Conservation (phyloP, 2,888 invertebrate species). For the Zelleria hepariella region DNA sequence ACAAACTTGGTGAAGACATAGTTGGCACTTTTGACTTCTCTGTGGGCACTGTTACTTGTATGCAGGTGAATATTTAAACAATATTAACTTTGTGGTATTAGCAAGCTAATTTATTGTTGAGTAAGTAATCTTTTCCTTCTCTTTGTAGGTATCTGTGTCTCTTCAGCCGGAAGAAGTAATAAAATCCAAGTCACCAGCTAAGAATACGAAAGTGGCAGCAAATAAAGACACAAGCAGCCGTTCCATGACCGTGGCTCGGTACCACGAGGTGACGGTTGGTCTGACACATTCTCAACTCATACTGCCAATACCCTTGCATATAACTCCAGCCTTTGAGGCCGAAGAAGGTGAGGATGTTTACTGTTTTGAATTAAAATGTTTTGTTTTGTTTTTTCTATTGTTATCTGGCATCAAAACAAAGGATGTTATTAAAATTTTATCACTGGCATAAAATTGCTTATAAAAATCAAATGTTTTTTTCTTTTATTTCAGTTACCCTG, state of each 20-base stretch:
- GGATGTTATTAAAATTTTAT: neutral
- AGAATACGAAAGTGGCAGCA: constrained; percentile 28
- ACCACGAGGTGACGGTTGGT: constrained; percentile 94
- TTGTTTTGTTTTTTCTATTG: neutral
- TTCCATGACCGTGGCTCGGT: constrained; percentile 86
- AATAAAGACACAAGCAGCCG: constrained; percentile 67
- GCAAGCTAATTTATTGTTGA: neutral
- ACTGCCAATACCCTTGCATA: constrained; percentile 93
- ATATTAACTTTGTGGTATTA: neutral
- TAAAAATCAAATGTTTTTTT: neutral
- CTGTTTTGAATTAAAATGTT: neutral
- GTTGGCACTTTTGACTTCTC: constrained; percentile 96
- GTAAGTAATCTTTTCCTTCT: neutral
- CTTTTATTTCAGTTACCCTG: constrained; percentile 78
- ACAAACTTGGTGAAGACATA: constrained; percentile 97
- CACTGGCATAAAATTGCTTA: neutral
- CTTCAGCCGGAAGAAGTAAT: constrained; percentile 91
- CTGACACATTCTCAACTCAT: constrained; percentile 90
- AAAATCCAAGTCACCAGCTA: constrained; percentile 54
- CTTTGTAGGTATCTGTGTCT: constrained; percentile 82
- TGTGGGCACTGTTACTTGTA: constrained; percentile 90
- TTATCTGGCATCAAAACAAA: neutral
- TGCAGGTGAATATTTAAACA: constrained; percentile 75
- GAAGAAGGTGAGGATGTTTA: constrained; percentile 75
- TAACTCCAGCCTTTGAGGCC: constrained; percentile 96